A percentile compares a stretch with the other conserved stretches of the same genome.
Conservation (phyloP, 2,113 vertebrate species). For the Pelobates fuscus region DNA sequence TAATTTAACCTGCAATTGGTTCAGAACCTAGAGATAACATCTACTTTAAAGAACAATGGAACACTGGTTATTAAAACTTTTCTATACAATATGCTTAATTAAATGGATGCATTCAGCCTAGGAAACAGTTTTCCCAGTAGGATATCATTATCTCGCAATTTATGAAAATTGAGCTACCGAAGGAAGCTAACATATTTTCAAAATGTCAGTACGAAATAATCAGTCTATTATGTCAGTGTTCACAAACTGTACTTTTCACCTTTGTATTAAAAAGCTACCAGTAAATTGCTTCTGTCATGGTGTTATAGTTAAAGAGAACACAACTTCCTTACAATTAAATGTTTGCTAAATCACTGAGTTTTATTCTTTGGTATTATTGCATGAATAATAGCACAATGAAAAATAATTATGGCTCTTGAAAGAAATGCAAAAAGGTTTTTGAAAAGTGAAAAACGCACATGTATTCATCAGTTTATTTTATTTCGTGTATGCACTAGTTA, state of each 20-base stretch:
- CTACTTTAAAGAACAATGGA: constrained; percentile 1
- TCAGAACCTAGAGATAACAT: background rate
- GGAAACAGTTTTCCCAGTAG: constrained; percentile 11
- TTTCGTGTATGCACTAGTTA: background rate
- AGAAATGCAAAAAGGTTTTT: background rate
- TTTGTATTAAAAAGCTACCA: background rate
- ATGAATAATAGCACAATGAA: background rate
- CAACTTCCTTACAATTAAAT: background rate
- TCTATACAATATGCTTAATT: constrained; percentile 25
- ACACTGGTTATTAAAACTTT: constrained; percentile 11
- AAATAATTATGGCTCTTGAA: background rate
- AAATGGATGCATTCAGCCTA: constrained; percentile 14
- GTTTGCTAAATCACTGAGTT: background rate
- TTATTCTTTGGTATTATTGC: background rate
- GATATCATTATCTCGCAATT: constrained; percentile 33
- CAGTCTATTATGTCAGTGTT: constrained; percentile 23
- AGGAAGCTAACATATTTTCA: constrained; percentile 19
- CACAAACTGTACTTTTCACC: constrained; percentile 14
- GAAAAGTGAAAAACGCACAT: background rate
- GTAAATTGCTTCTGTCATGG: constrained; percentile 14
- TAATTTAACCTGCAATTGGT: background rate
- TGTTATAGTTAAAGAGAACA: background rate
- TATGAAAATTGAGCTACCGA: constrained; percentile 20
- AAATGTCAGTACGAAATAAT: constrained; percentile 43
- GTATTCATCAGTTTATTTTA: background rate